Evolutionary conservation across 2,113 vertebrate species (phyloP).

Genomic region (Isichthys henryi): DNA sequence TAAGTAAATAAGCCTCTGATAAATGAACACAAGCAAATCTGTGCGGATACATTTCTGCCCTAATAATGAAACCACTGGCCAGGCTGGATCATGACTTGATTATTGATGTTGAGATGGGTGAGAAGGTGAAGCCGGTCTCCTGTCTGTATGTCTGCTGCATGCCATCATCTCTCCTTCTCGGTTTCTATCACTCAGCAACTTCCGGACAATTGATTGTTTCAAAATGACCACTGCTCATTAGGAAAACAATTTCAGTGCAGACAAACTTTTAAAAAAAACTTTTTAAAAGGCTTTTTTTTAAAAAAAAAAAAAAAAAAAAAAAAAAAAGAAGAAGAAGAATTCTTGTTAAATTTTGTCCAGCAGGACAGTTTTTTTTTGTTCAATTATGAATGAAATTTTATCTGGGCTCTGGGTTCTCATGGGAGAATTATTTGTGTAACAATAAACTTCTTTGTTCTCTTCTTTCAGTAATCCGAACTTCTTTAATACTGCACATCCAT

Average conservation of each 20-base stretch:
- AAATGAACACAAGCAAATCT: background rate
- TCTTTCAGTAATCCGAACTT: background rate
- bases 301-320: background rate
- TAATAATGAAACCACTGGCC: background rate
- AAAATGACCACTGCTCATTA: background rate
- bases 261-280: background rate
- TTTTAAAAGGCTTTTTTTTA: background rate
- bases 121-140: background rate
- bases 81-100: background rate
- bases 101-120: background rate
- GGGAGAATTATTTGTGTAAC: background rate
- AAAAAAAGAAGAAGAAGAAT: background rate
- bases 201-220: background rate
- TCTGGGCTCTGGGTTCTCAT: background rate
- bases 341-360: background rate
- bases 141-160: background rate
- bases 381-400: background rate
- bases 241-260: background rate
- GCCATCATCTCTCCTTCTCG: background rate
- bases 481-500: background rate
- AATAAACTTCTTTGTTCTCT: background rate
- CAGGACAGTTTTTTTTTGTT: background rate
- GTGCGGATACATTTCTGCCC: background rate
- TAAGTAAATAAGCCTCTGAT: background rate
- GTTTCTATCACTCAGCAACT: background rate